Conservation (phyloP, 2,113 vertebrate genomes). For the Leucopsar rothschildi region DNA sequence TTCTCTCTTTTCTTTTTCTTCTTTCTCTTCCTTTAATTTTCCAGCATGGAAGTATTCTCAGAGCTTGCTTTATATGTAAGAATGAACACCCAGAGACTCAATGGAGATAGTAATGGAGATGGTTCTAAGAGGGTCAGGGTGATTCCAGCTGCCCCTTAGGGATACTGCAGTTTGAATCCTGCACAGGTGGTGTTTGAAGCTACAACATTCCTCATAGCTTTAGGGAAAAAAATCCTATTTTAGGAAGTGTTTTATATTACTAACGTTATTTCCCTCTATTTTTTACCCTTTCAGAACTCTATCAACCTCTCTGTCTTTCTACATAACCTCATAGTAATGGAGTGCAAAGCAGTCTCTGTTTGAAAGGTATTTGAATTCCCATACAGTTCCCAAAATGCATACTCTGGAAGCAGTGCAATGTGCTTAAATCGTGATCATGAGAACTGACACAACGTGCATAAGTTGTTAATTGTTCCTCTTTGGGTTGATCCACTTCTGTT, state of each 20-base stretch:
- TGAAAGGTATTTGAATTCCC: background rate
- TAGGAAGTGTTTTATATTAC: background rate
- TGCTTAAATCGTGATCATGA: background rate
- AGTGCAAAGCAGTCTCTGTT: background rate
- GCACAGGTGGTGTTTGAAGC: background rate
- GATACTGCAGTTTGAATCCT: background rate
- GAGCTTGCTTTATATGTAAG: background rate
- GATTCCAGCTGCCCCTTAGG: background rate
- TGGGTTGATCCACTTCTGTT: background rate
- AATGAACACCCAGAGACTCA: background rate
- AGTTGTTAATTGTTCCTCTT: background rate
- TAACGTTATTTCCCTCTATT: background rate
- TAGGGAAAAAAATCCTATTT: background rate
- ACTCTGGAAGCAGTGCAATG: background rate
- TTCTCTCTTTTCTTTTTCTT: background rate
- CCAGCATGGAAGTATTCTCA: fast-evolving
- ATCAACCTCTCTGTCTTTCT: background rate
- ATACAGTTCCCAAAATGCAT: background rate
- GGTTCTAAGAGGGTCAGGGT: background rate
- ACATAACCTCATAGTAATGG: background rate
- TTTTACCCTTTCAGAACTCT: background rate
- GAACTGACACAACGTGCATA: background rate
- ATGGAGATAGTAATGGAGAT: background rate
- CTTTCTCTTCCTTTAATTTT: background rate
- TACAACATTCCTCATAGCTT: background rate